Evolutionary conservation across 2,888 invertebrate species (phyloP).

Genomic region (Ariolimax columbianus): DNA sequence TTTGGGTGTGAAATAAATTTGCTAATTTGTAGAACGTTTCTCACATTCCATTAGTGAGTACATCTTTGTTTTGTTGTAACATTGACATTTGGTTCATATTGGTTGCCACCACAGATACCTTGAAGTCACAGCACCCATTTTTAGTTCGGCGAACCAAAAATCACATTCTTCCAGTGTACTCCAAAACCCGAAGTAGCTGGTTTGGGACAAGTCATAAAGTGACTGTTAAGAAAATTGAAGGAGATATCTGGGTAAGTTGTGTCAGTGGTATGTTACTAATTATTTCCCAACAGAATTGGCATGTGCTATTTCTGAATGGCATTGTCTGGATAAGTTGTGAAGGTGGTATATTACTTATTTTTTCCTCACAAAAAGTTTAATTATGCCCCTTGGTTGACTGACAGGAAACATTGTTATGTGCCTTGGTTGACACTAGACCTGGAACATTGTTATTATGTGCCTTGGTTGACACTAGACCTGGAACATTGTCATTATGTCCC

Average conservation of each 20-base stretch:
- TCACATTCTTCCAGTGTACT: conserved; percentile 90
- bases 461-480: too few species aligned
- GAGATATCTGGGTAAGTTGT: conserved; percentile 87
- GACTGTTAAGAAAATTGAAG: conserved; percentile 85
- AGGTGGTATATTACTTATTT: too few species aligned
- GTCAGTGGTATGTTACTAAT: not conserved
- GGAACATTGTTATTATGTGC: too few species aligned
- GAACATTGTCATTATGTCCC: too few species aligned
- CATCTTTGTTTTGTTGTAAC: conserved; percentile 21
- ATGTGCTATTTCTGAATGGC: too few species aligned
- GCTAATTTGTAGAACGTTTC: not conserved
- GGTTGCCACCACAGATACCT: conserved; percentile 50
- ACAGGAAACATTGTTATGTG: too few species aligned
- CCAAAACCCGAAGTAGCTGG: conserved; percentile 72
- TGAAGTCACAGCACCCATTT: conserved; percentile 81
- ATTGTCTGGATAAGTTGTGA: too few species aligned
- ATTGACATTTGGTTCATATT: too few species aligned
- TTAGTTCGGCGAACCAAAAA: conserved; percentile 88
- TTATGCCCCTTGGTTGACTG: too few species aligned
- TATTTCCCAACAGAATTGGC: too few species aligned
- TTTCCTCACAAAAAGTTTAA: too few species aligned
- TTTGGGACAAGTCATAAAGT: conserved; percentile 80
- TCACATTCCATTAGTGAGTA: not conserved
- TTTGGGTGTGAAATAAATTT: not conserved
- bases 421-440: too few species aligned